These are phyloP conservation scores for Conchocele bisecta DNA, from an alignment of 2,888 invertebrate species.

Conservation along the genomic window DNA sequence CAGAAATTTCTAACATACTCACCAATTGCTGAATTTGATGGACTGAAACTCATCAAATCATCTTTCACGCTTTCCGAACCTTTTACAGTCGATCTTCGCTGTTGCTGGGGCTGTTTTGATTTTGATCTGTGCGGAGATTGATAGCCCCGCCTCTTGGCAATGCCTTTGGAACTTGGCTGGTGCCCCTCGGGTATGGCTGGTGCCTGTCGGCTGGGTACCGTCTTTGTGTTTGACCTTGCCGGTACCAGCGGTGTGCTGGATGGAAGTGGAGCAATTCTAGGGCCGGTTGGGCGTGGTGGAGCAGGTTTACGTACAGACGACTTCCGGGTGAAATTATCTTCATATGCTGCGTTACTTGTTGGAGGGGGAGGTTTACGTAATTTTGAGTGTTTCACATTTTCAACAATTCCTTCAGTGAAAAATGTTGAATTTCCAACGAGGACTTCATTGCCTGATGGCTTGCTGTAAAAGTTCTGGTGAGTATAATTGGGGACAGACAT, in stretches of 20 bases:
- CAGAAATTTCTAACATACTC: no score
- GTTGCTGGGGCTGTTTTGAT: slow-evolving; percentile 37
- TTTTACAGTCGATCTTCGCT: no score
- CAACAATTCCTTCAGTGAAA: slow-evolving; percentile 40
- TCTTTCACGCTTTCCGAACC: no score
- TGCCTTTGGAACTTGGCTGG: slow-evolving; percentile 37
- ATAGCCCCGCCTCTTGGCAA: no score
- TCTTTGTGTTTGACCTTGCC: slow-evolving; percentile 9
- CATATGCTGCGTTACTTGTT: slow-evolving; percentile 32
- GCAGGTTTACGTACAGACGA: slow-evolving; percentile 70
- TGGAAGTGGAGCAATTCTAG: slow-evolving; percentile 68
- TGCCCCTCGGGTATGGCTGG: slow-evolving; percentile 60
- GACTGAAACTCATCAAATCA: slow-evolving; percentile 76
- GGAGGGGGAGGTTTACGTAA: slow-evolving; percentile 61
- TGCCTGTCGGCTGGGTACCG: slow-evolving; percentile 68
- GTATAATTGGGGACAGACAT: no score
- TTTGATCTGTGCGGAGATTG: no score
- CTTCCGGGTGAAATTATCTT: slow-evolving; percentile 42
- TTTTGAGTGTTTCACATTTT: slow-evolving; percentile 19
- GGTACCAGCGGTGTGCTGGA: slow-evolving; percentile 63
- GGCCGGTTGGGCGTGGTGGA: slow-evolving; percentile 74
- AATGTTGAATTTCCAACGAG: slow-evolving; percentile 61
- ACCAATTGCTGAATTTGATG: slow-evolving; percentile 54
- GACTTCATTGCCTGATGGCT: no score
- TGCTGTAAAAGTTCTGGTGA: no score